Evolutionary conservation across 2,888 invertebrate genomes (phyloP).

Genomic region (Electrophaes corylata): DNA sequence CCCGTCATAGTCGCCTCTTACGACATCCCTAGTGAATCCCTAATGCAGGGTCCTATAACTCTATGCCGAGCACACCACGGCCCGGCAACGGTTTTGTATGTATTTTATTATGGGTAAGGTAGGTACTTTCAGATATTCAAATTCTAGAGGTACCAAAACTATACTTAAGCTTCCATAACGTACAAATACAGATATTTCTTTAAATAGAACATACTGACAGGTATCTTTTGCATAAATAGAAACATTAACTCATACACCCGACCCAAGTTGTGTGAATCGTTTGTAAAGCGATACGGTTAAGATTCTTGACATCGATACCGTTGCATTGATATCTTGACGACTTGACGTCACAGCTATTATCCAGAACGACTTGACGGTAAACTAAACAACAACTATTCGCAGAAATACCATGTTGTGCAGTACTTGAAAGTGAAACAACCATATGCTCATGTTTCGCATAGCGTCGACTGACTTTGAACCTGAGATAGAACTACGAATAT

Average conservation of each 20-base stretch:
- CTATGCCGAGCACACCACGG: too few species aligned
- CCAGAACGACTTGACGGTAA: conserved; percentile 26
- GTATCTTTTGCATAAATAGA: neutral
- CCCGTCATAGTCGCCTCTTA: too few species aligned
- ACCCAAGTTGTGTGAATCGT: neutral
- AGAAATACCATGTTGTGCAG: conserved; percentile 15
- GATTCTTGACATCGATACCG: conserved; percentile 11
- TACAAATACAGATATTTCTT: neutral
- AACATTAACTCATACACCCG: neutral
- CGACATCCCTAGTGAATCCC: too few species aligned
- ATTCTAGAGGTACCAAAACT: too few species aligned
- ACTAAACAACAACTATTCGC: conserved; percentile 22
- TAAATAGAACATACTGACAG: neutral
- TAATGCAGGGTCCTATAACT: too few species aligned
- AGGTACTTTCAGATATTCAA: too few species aligned
- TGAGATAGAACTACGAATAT: neutral
- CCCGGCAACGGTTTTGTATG: too few species aligned
- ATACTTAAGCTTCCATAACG: neutral
- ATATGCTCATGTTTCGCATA: conserved; percentile 24
- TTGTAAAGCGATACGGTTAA: conserved; percentile 7
- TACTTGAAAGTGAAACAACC: conserved; percentile 33
- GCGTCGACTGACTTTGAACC: neutral
- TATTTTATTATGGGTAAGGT: too few species aligned
- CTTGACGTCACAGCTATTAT: conserved; percentile 11
- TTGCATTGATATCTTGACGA: conserved; percentile 7